phyloP scores from a whole-genome alignment of 2,113 vertebrate genomes.

The Dicrurus megarhynchus region DNA sequence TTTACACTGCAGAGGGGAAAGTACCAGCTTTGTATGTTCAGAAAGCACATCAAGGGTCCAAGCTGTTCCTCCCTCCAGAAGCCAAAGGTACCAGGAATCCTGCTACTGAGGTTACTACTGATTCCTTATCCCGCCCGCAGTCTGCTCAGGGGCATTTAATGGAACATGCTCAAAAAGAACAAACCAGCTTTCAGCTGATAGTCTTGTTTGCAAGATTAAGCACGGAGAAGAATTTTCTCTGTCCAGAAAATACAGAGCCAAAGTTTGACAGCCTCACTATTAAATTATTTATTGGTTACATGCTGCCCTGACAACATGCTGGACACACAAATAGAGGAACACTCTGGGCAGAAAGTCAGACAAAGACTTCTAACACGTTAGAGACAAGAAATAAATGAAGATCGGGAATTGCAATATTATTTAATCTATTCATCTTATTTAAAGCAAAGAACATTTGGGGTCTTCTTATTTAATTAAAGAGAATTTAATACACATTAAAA shows the following conservation, averaged over 20 bases:
- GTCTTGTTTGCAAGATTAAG: neutral
- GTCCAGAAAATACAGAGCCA: neutral
- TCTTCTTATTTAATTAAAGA: neutral
- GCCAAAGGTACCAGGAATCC: neutral
- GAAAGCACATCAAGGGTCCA: neutral
- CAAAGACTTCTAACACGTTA: neutral
- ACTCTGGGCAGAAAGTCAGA: neutral
- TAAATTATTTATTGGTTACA: neutral
- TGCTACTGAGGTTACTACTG: neutral
- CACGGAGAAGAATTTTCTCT: neutral
- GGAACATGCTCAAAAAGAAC: neutral
- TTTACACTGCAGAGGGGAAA: neutral
- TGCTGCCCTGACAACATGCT: neutral
- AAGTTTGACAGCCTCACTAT: neutral
- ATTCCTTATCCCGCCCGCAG: neutral
- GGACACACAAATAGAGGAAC: neutral
- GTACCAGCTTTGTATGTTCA: neutral
- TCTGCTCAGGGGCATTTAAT: neutral
- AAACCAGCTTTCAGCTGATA: neutral
- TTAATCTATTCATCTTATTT: neutral
- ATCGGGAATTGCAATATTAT: accelerated
- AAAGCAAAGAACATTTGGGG: neutral
- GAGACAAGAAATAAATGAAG: neutral
- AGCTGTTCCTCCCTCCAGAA: neutral
- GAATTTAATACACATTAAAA: neutral